These are phyloP conservation scores for Rhogogaster chlorosoma DNA, from an alignment of 2,888 invertebrate species.

Conservation along the genomic window DNA sequence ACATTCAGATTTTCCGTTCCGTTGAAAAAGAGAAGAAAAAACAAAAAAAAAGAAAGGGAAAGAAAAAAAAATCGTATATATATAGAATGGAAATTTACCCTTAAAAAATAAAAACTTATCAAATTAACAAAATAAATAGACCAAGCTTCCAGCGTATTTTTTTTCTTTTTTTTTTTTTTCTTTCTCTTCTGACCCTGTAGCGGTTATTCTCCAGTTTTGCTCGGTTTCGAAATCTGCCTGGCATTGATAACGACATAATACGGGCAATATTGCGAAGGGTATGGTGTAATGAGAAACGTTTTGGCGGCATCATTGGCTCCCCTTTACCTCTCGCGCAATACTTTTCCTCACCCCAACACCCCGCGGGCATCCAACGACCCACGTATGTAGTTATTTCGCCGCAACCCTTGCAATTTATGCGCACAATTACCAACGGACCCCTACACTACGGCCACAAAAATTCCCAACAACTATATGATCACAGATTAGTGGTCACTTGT, in stretches of 20 bases:
- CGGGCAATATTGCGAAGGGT: constrained; percentile 20
- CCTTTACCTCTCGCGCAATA: constrained; percentile 6
- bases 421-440: constrained; percentile 64
- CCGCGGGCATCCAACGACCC: constrained; percentile 56
- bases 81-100: not conserved
- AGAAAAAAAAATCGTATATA: not conserved
- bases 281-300: constrained; percentile 36
- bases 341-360: constrained; percentile 19
- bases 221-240: not conserved
- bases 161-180: too few species aligned
- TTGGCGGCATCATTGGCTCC: constrained; percentile 1
- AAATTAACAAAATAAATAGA: not conserved
- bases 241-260: constrained; percentile 32
- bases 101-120: not conserved
- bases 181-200: too few species aligned
- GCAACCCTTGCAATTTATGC: constrained; percentile 64
- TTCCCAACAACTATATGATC: constrained; percentile 64
- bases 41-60: not conserved
- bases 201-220: not conserved
- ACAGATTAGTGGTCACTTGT: constrained; percentile 66
- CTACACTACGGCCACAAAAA: constrained; percentile 63
- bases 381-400: constrained; percentile 48
- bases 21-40: not conserved
- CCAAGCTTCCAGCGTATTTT: not conserved
- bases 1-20: not conserved